Evolutionary conservation across 2,113 vertebrate genomes (phyloP).

Genomic region (Petroica traversi): DNA sequence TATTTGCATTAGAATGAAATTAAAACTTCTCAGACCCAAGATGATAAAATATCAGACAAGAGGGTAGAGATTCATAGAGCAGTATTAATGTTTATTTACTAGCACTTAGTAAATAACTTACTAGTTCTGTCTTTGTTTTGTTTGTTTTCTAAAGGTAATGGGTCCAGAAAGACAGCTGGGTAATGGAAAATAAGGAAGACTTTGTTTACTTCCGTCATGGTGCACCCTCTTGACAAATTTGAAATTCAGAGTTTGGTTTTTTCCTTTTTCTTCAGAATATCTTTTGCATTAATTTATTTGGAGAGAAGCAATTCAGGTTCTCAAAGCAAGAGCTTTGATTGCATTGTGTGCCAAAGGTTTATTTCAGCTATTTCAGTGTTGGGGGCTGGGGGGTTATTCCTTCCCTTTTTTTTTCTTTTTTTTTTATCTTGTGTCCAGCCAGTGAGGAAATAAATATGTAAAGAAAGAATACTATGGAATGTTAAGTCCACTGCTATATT

Average conservation of each 20-base stretch:
- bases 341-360: background rate
- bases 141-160: background rate
- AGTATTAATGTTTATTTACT: background rate
- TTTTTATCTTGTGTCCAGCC: conserved; percentile 51
- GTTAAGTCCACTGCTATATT: conserved; percentile 69
- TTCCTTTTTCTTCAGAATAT: background rate
- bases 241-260: background rate
- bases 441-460: conserved; percentile 77
- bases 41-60: background rate
- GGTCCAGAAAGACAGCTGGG: background rate
- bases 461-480: conserved; percentile 76
- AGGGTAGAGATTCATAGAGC: background rate
- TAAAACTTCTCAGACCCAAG: background rate
- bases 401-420: background rate
- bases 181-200: background rate
- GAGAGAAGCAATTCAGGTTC: background rate
- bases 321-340: background rate
- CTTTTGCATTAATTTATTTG: conserved; percentile 1
- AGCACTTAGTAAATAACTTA: too few relatives aligned
- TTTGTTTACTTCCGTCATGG: background rate
- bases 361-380: background rate
- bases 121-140: background rate
- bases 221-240: background rate
- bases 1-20: conserved; percentile 50
- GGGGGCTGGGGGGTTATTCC: background rate